Conservation (phyloP, 1,140 invertebrate species). For the Dendroctonus ponderosae region DNA sequence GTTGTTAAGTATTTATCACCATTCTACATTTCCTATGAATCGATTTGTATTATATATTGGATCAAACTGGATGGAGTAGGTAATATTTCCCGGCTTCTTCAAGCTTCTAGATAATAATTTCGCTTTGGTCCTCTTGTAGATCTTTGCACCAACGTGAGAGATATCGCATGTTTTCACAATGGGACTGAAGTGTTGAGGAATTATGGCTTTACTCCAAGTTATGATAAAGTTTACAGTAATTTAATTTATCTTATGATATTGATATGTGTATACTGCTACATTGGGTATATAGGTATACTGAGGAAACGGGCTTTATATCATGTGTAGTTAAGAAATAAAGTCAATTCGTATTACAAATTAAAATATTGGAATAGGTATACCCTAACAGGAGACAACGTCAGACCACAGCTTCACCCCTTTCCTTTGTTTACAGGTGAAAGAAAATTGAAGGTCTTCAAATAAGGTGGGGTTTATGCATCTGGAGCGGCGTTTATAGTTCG, state of each 20-base stretch:
- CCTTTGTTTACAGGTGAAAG: no score
- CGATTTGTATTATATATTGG: conserved; percentile 38
- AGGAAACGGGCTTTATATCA: conserved; percentile 33
- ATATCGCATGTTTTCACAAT: conserved; percentile 30
- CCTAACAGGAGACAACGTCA: no score
- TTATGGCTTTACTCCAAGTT: conserved; percentile 30
- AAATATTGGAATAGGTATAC: no score
- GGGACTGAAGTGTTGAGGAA: conserved; percentile 34
- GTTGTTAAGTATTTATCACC: conserved; percentile 42
- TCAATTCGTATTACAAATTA: not conserved
- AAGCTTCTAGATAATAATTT: conserved; percentile 5
- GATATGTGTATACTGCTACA: conserved; percentile 29
- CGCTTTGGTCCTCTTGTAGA: conserved; percentile 19
- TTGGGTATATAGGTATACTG: conserved; percentile 37
- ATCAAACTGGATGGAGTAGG: conserved; percentile 21
- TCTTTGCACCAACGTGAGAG: conserved; percentile 23
- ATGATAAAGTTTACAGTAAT: conserved; percentile 25
- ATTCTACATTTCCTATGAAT: conserved; percentile 40
- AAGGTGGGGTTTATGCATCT: no score
- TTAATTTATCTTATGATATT: conserved; percentile 23
- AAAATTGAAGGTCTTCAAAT: no score
- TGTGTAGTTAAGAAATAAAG: conserved; percentile 7
- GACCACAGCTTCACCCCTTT: no score
- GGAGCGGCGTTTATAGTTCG: no score
- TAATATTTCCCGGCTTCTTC: conserved; percentile 10